Conservation (phyloP, 1,140 invertebrate species). For the Lamellibrachia luymesi region DNA sequence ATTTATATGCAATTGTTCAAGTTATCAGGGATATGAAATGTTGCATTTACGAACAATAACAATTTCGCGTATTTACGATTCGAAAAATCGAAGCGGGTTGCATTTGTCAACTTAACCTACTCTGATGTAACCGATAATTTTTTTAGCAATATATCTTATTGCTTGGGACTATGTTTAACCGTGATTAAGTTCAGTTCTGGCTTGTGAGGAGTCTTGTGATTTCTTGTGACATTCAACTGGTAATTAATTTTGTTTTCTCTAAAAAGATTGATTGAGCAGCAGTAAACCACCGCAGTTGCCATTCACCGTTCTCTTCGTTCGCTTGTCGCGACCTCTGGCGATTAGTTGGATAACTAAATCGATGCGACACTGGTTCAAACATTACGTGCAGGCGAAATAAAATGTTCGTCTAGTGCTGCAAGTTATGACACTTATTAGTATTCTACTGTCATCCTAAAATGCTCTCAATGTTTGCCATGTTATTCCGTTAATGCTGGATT, state of each 20-base stretch:
- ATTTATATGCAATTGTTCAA: neutral
- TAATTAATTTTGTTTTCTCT: neutral
- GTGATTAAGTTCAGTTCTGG: neutral
- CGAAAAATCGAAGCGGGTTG: neutral
- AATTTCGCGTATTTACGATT: neutral
- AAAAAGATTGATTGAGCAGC: neutral
- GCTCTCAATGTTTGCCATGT: neutral
- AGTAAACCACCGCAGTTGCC: neutral
- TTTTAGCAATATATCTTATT: neutral
- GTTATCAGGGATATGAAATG: neutral
- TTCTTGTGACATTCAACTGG: neutral
- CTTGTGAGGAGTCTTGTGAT: too few species aligned
- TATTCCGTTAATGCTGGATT: neutral
- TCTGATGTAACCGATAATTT: neutral
- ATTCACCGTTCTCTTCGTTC: neutral
- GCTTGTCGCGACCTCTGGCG: neutral
- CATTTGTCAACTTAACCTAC: neutral
- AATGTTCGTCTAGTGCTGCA: too few species aligned
- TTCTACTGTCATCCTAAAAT: neutral
- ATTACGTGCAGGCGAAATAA: neutral
- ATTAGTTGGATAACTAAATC: neutral
- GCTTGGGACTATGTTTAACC: neutral
- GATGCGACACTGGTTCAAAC: neutral
- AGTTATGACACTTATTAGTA: too few species aligned
- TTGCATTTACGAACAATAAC: neutral